Percentiles rank a stretch among this genome's conserved stretches.
Evolutionary conservation across 2,888 invertebrate species (phyloP).

Genomic region (Leucania comma): DNA sequence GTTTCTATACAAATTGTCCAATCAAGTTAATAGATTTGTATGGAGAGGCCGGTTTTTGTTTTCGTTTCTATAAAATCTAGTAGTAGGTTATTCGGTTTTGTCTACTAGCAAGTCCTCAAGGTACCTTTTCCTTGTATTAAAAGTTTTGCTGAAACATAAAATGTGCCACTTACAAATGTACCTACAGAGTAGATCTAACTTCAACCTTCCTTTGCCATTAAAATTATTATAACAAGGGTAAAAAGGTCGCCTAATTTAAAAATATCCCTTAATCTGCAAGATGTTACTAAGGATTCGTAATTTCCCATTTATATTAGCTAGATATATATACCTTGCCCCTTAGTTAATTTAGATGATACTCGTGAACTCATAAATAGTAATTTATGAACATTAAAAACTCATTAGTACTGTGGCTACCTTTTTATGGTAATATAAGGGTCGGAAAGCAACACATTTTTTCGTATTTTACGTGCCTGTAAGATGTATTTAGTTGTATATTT

Average conservation of each 20-base stretch:
- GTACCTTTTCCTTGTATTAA: too few species aligned
- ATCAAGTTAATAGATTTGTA: too few species aligned
- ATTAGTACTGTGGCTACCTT: slow-evolving; percentile 27
- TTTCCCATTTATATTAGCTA: slow-evolving; percentile 10
- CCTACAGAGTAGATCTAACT: neutral
- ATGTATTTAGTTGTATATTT: neutral
- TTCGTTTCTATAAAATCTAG: too few species aligned
- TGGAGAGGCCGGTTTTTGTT: too few species aligned
- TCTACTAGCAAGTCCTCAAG: too few species aligned
- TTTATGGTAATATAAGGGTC: slow-evolving; percentile 19
- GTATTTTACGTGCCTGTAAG: slow-evolving; percentile 1
- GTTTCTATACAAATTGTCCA: too few species aligned
- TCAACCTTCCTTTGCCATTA: neutral
- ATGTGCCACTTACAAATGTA: neutral
- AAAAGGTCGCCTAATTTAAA: neutral
- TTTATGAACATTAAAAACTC: slow-evolving; percentile 51
- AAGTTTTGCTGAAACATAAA: too few species aligned
- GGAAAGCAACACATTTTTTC: slow-evolving; percentile 9
- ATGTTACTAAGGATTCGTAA: slow-evolving; percentile 10
- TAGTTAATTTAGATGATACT: slow-evolving; percentile 40
- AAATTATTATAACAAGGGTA: neutral
- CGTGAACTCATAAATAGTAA: slow-evolving; percentile 37
- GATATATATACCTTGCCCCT: slow-evolving; percentile 2
- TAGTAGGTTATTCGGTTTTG: too few species aligned
- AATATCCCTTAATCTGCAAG: slow-evolving; percentile 13